Evolutionary conservation across 1,140 invertebrate species (phyloP).

Genomic region (Cardiocondyla obscurior): DNA sequence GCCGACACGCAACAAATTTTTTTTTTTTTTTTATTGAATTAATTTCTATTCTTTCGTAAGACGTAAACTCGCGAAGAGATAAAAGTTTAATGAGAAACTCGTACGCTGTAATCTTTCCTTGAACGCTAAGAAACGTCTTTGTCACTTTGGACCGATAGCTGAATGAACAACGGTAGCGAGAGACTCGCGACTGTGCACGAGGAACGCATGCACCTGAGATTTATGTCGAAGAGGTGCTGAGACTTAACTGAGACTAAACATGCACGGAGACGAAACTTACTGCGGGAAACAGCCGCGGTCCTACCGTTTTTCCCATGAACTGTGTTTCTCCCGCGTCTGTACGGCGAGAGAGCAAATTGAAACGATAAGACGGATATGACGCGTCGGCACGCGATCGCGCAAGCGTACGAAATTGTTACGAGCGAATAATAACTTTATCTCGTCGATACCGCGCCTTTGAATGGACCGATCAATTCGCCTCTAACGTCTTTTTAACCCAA

Average conservation of each 20-base stretch:
- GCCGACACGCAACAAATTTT: not conserved
- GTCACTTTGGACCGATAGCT: not conserved
- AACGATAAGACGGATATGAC: slow-evolving; percentile 66
- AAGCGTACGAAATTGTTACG: slow-evolving; percentile 72
- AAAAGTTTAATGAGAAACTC: not conserved
- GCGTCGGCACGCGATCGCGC: slow-evolving; percentile 66
- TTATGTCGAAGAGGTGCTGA: slow-evolving; percentile 36
- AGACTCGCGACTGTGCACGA: not conserved
- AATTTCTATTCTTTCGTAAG: not conserved
- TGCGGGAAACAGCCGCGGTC: slow-evolving; percentile 54
- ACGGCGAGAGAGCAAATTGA: slow-evolving; percentile 44
- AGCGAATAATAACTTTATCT: slow-evolving; percentile 78
- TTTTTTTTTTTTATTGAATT: not conserved
- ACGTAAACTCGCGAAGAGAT: not conserved
- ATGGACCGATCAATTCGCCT: slow-evolving; percentile 77
- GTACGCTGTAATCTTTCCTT: not conserved
- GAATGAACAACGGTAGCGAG: not conserved
- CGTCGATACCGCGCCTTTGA: slow-evolving; percentile 61
- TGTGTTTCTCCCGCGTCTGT: not conserved
- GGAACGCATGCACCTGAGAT: slow-evolving; percentile 29
- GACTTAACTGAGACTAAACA: no score
- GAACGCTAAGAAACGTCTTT: not conserved
- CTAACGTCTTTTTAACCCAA: slow-evolving; percentile 83
- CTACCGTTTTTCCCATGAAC: slow-evolving; percentile 67
- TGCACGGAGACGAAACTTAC: slow-evolving; percentile 34